phyloP scores from a whole-genome alignment of 2,888 invertebrate species.

The Lochmaea capreae region DNA sequence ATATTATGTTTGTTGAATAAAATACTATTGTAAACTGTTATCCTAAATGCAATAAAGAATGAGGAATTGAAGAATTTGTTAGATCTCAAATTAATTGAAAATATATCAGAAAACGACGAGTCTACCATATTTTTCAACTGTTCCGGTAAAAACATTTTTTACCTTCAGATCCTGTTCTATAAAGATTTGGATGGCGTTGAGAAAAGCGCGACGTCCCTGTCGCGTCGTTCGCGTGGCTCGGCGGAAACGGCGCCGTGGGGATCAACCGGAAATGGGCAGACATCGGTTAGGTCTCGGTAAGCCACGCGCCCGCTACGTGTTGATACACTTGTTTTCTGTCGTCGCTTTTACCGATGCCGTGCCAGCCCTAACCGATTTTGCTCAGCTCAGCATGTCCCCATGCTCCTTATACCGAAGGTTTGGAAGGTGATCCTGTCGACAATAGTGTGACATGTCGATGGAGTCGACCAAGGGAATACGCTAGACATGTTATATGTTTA shows the following conservation, averaged over 20 bases:
- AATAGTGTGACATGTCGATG: slow-evolving; percentile 1
- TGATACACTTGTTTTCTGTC: slow-evolving; percentile 58
- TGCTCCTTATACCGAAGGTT: slow-evolving; percentile 9
- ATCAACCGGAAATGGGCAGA: slow-evolving; percentile 62
- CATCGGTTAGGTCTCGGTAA: slow-evolving; percentile 61
- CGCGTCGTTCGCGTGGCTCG: slow-evolving; percentile 52
- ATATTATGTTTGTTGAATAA: no score
- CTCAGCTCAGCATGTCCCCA: background rate
- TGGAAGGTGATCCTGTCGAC: slow-evolving; percentile 1
- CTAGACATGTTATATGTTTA: background rate
- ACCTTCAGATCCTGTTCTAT: slow-evolving; percentile 4
- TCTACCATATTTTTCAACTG: no score
- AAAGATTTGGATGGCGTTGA: slow-evolving; percentile 19
- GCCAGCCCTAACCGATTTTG: slow-evolving; percentile 4
- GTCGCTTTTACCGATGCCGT: slow-evolving; percentile 37
- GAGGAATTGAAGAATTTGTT: no score
- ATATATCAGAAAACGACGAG: no score
- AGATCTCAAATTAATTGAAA: no score
- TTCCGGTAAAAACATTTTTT: no score
- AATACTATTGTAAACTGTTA: no score
- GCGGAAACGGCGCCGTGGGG: slow-evolving; percentile 59
- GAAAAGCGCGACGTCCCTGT: slow-evolving; percentile 58
- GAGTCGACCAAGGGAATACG: background rate
- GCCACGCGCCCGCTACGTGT: slow-evolving; percentile 62
- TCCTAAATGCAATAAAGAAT: no score